These are phyloP conservation scores for Fulica atra DNA, from an alignment of 2,113 vertebrate species.

Conservation along the genomic window DNA sequence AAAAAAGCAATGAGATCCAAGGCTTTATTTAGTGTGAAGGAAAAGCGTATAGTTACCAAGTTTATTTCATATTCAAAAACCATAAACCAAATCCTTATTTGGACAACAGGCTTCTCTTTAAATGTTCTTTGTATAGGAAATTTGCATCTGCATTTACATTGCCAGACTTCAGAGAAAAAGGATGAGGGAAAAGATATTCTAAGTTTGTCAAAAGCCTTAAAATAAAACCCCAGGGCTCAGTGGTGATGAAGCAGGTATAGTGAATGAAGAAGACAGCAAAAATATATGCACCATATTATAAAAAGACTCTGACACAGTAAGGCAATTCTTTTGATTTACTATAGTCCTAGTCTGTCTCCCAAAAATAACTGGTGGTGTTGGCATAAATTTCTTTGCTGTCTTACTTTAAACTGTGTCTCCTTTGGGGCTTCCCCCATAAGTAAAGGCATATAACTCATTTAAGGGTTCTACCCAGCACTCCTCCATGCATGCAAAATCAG, in stretches of 20 bases:
- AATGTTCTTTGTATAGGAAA: not conserved
- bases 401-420: not conserved
- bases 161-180: not conserved
- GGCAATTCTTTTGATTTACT: slow-evolving; percentile 28
- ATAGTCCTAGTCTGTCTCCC: not conserved
- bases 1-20: not conserved
- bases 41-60: not conserved
- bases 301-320: not conserved
- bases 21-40: not conserved
- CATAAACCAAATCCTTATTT: not conserved
- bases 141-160: not conserved
- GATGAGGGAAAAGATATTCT: not conserved
- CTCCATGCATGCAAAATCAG: not conserved
- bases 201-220: not conserved
- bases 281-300: not conserved
- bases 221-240: not conserved
- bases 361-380: not conserved
- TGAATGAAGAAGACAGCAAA: not conserved
- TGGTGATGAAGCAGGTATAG: not conserved
- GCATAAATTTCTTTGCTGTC: not conserved
- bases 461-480: not conserved
- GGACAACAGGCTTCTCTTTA: not conserved
- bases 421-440: not conserved
- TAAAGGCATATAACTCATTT: not conserved
- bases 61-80: not conserved